Evolutionary conservation across 2,888 invertebrate genomes (phyloP).

Genomic region (Philhelius pedissequus): DNA sequence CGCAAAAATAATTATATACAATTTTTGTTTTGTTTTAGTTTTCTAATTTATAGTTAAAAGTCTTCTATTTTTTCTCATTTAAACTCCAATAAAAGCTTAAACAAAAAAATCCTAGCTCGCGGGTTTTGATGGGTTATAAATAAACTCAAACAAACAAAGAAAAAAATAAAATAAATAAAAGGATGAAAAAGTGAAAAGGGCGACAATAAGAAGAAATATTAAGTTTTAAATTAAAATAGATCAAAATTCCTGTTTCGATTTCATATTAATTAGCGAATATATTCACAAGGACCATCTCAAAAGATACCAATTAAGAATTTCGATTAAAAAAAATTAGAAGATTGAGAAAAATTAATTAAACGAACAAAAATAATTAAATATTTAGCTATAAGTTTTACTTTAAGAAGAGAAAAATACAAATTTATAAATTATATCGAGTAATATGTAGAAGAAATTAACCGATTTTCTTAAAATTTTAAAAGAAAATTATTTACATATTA

Average conservation of each 20-base stretch:
- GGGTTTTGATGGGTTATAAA: conserved; percentile 25
- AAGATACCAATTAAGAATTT: conserved; percentile 86
- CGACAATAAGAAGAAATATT: conserved; percentile 41
- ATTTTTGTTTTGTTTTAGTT: conserved; percentile 71
- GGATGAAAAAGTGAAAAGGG: conserved; percentile 42
- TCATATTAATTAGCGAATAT: conserved; percentile 74
- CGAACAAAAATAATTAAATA: neutral
- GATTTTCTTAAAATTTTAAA: conserved; percentile 42
- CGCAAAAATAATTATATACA: conserved; percentile 74
- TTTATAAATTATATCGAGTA: conserved; percentile 47
- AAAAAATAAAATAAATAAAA: conserved; percentile 35
- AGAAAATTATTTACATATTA: conserved; percentile 42
- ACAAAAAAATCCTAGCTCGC: conserved; percentile 28
- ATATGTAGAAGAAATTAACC: conserved; percentile 49
- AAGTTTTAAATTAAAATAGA: conserved; percentile 42
- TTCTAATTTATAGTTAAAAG: conserved; percentile 12
- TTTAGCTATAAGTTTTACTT: neutral
- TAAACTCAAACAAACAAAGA: conserved; percentile 1
- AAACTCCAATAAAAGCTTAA: neutral
- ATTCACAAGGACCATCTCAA: conserved; percentile 93
- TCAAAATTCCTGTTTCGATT: conserved; percentile 54
- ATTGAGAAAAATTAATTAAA: conserved; percentile 16
- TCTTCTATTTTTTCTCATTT: conserved; percentile 37
- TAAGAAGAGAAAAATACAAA: conserved; percentile 10
- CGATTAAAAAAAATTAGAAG: conserved; percentile 46